A percentile compares a stretch with the other conserved stretches of the same genome.
Conservation (phyloP, 2,888 invertebrate genomes). For the Bursaphelenchus okinawaensis region DNA sequence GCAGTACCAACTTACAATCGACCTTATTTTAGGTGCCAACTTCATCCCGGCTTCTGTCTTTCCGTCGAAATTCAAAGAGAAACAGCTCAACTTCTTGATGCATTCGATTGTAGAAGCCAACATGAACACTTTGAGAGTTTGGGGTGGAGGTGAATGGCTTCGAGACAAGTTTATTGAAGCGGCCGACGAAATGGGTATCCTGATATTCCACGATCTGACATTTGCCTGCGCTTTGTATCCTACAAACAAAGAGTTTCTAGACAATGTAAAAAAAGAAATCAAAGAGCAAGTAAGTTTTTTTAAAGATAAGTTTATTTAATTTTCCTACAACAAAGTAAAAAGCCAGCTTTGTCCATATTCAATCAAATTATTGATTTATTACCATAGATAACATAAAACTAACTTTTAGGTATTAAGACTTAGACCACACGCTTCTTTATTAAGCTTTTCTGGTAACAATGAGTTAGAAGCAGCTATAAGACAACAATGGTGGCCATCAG, state of each 20-base stretch:
- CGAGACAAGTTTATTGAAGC: conserved; percentile 77
- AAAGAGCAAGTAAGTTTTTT: conserved; percentile 34
- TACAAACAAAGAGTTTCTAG: conserved; percentile 68
- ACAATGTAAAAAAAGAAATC: conserved; percentile 72
- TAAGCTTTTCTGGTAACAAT: conserved; percentile 88
- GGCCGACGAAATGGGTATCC: conserved; percentile 72
- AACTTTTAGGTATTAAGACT: conserved; percentile 59
- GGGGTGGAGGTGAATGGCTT: conserved; percentile 97
- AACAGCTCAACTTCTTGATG: conserved; percentile 27
- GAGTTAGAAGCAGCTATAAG: conserved; percentile 80
- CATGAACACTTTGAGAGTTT: conserved; percentile 87
- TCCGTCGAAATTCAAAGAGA: conserved; percentile 25
- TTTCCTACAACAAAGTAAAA: background rate
- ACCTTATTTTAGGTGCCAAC: conserved; percentile 70
- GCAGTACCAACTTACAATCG: conserved; percentile 76
- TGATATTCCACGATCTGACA: conserved; percentile 96
- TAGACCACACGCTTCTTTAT: conserved; percentile 78
- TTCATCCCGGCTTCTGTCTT: conserved; percentile 52
- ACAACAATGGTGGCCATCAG: conserved; percentile 25
- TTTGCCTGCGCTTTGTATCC: conserved; percentile 95
- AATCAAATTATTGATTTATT: too few relatives aligned
- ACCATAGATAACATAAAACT: background rate
- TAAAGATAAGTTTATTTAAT: too few relatives aligned
- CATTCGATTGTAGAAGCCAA: conserved; percentile 65
- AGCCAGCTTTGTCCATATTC: conserved; percentile 4